Conservation (phyloP, 2,888 invertebrate species). For the Macrostomum cliftonense region DNA sequence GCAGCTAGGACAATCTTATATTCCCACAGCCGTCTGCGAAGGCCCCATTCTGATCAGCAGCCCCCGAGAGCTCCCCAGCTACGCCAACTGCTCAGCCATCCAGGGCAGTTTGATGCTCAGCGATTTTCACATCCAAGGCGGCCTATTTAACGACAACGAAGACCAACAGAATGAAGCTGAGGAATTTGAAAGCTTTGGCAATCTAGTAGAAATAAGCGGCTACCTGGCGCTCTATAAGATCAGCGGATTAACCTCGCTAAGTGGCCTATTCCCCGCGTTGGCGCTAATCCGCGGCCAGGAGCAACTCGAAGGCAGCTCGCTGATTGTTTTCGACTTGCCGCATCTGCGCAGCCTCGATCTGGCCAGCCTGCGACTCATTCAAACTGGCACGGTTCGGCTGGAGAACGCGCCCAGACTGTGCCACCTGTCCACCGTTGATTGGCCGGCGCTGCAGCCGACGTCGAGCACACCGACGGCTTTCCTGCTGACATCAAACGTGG, state of each 20-base stretch:
- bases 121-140: no score
- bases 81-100: no score
- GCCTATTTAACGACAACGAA: no score
- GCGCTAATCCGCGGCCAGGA: slow-evolving; percentile 71
- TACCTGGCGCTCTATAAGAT: slow-evolving; percentile 66
- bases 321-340: slow-evolving; percentile 64
- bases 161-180: no score
- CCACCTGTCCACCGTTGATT: slow-evolving; percentile 73
- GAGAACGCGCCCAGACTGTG: slow-evolving; percentile 75
- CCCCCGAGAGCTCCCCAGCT: no score
- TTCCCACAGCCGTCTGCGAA: no score
- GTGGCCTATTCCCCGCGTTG: slow-evolving; percentile 77
- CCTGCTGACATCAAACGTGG: slow-evolving; percentile 40
- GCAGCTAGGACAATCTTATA: no score
- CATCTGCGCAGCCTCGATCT: slow-evolving; percentile 53
- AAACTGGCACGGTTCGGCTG: slow-evolving; percentile 61
- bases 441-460: slow-evolving; percentile 52
- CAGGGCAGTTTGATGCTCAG: no score
- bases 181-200: slow-evolving; percentile 13
- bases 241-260: slow-evolving; percentile 57
- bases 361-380: slow-evolving; percentile 45
- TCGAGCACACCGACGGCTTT: slow-evolving; percentile 46
- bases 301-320: slow-evolving; percentile 63
- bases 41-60: no score
- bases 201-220: slow-evolving; percentile 72